phyloP scores from a whole-genome alignment of 2,797 vertebrate genomes.

The Labeo calbasu region DNA sequence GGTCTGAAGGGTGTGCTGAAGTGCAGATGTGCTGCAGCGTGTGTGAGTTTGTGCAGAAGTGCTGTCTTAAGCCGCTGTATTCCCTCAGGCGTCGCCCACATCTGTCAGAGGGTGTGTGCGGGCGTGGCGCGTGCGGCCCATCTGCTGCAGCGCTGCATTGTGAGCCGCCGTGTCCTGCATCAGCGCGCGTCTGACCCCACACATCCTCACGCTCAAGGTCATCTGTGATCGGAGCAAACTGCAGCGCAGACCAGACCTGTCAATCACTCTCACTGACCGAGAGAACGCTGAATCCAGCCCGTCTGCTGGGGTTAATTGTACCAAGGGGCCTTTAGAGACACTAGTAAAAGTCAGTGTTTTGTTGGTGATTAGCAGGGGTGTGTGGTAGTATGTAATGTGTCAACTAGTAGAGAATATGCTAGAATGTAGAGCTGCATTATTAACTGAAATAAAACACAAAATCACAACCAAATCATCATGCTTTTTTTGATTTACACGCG shows the following conservation, averaged over 20 bases:
- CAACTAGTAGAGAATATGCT: neutral
- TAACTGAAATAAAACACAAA: neutral
- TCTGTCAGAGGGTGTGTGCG: slow-evolving; percentile 75
- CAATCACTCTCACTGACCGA: slow-evolving; percentile 7
- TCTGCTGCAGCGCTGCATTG: slow-evolving; percentile 72
- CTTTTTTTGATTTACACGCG: neutral
- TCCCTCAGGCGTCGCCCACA: slow-evolving; percentile 72
- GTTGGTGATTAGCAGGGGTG: neutral
- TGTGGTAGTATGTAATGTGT: too few species aligned
- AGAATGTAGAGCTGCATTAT: slow-evolving; percentile 60
- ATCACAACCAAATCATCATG: neutral
- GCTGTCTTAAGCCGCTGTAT: slow-evolving; percentile 64
- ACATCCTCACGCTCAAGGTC: slow-evolving; percentile 75
- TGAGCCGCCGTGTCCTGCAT: slow-evolving; percentile 70
- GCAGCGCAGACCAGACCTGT: slow-evolving; percentile 59
- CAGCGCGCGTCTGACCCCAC: slow-evolving; percentile 75
- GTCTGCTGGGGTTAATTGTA: neutral
- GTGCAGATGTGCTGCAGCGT: slow-evolving; percentile 67
- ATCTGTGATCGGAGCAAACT: slow-evolving; percentile 66
- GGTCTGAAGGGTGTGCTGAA: slow-evolving; percentile 39
- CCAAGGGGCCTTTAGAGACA: neutral
- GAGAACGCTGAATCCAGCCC: neutral
- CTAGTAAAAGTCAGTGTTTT: neutral
- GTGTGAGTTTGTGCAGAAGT: slow-evolving; percentile 61
- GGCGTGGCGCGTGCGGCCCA: slow-evolving; percentile 72